phyloP scores from a whole-genome alignment of 2,113 vertebrate genomes.

The Mellivora capensis region DNA sequence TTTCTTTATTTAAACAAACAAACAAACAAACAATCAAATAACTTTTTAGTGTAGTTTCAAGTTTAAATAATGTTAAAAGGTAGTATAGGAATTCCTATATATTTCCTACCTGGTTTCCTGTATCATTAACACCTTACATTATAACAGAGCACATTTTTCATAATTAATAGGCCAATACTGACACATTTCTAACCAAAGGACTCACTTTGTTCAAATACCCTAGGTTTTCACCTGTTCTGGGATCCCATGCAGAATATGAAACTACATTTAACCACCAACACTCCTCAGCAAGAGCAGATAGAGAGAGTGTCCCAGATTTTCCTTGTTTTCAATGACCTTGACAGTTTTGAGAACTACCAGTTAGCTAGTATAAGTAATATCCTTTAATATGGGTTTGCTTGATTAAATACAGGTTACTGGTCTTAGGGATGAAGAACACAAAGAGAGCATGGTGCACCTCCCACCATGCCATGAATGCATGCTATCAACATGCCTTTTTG shows the following conservation, averaged over 20 bases:
- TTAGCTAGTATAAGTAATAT: not conserved
- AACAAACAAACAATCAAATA: too few species aligned
- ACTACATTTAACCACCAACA: too few species aligned
- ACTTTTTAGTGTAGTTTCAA: not conserved
- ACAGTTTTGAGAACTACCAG: too few species aligned
- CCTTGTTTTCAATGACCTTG: not conserved
- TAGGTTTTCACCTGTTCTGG: not conserved
- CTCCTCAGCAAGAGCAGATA: not conserved
- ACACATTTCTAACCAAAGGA: too few species aligned
- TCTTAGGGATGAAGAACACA: not conserved
- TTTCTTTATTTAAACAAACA: not conserved
- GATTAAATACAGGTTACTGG: not conserved
- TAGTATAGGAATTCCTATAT: not conserved
- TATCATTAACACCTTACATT: not conserved
- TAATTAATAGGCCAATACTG: not conserved
- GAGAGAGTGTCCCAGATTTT: not conserved
- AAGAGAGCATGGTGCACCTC: not conserved
- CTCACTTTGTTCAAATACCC: not conserved
- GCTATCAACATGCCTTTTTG: too few species aligned
- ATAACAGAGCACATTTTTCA: not conserved
- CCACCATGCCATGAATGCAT: fast-evolving
- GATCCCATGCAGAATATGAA: not conserved
- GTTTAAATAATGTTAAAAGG: not conserved
- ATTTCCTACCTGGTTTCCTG: not conserved
- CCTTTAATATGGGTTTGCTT: not conserved